Base-by-base conservation (phyloP, 2,888 invertebrate genomes). In the Callinectes sapidus region DNA sequence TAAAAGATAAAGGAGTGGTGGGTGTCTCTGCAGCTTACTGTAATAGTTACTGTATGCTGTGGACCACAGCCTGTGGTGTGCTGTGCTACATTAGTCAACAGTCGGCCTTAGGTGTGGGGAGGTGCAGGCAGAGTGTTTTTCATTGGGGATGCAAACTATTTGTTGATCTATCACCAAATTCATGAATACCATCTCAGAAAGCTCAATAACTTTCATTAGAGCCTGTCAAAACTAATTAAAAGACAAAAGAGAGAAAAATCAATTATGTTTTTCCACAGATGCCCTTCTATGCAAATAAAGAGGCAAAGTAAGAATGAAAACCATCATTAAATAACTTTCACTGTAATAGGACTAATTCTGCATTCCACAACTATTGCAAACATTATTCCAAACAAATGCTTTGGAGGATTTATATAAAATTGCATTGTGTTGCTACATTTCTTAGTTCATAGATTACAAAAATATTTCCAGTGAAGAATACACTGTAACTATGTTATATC, bases 391-490 rank as follows among this genome's bases (percentile, higher is more conserved):
- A 48, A 48, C 87, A 87, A 39, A 32, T 42, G 16, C 48, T 48
- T 42, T 28, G 55, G 14, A 48, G 1, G 32, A 13, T 48, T 48
- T 54, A 87, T 14, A 87, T 28, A 32, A 18, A 87, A 54, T 87
- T 87, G 87, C 87, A 87, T 87, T 87, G 87, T 55, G 32, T 16
- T 48, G 87, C 14, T 54, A 28, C 42, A 48, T 87, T 87, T 54
- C 42, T 35, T 55, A 28, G 14, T 61, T 6, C 55, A 32, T 54
- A 16, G 32, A 14, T 10, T 88, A 55, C 28, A 55, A 88, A 88
- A 55, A 35, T 81, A 81, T 35, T 81, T 35, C 18, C 81, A 81
- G 81, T 16, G 35, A 81, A 81, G 35, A 32, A 35, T 16, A 81
- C 35, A 71, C 71, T 71, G 71, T 71, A 71, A 28, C 35, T 81